phyloP scores from a whole-genome alignment of 2,113 vertebrate genomes.

The Larimichthys polyactis region DNA sequence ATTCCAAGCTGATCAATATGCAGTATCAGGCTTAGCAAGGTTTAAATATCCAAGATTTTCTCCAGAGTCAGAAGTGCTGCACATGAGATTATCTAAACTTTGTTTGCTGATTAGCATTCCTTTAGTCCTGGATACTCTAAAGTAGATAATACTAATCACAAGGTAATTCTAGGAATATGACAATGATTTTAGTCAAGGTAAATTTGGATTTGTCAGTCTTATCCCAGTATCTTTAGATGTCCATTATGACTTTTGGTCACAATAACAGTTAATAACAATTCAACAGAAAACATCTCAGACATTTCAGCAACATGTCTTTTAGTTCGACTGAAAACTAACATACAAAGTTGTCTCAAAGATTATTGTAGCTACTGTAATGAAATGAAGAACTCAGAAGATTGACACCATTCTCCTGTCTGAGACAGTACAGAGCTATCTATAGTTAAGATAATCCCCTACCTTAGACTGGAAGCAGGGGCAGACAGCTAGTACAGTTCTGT shows the following conservation, averaged over 20 bases:
- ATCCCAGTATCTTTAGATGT: neutral
- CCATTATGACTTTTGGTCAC: neutral
- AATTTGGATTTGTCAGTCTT: neutral
- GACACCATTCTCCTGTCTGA: neutral
- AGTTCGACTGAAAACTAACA: neutral
- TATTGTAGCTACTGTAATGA: neutral
- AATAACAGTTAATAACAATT: neutral
- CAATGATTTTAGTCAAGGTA: neutral
- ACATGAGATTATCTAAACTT: neutral
- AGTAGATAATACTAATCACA: neutral
- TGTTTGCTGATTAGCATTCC: constrained; percentile 5
- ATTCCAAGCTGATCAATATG: constrained; percentile 21
- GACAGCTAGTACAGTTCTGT: neutral
- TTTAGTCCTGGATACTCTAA: neutral
- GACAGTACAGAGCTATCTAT: neutral
- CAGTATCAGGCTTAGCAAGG: neutral
- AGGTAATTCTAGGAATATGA: neutral
- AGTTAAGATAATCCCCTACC: neutral
- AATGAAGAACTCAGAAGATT: neutral
- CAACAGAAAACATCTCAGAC: neutral
- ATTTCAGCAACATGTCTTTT: neutral
- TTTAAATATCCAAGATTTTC: neutral
- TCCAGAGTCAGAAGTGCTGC: neutral
- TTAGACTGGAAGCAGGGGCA: neutral
- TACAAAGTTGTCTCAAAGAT: neutral